Evolutionary conservation across 53 echinoderm and acorn worm species (phyloP), one percentile per base, ranked within the genome.

Genomic region (Henricia sp.): DNA sequence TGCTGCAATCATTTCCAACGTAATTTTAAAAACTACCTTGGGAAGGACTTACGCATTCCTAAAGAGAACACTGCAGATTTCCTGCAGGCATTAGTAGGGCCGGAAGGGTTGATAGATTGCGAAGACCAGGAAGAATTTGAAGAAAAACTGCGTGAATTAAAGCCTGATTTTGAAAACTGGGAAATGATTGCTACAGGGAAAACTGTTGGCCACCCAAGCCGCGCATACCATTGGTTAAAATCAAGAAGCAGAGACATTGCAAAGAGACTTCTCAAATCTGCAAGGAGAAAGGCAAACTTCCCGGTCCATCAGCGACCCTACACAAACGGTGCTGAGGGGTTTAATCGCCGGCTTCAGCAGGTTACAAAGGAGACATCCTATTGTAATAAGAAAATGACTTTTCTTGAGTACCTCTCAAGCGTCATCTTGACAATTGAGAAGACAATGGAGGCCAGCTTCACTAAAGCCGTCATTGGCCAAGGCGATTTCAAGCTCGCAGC

Each of bases 1-100:
- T 84, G 84, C 30, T 84, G 84, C 48, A 84, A 63, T 53, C 84
- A 84, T 43, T 53, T 84, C 25, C 69, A 84, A 38, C 84, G 70
- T n/a, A 84, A 83, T 50, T 83, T 83, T 68, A 44, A 70, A 52
- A 35, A 68, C 51, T 84, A 84, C 69, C 39, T 84, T 53, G 32
- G 50, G 54, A 69, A 69, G 11, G 84, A 84, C 32, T 29, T 84
- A 25, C 84, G 70, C 55, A 70, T 84, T 54, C 52, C 84, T 13
- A 84, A 84, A 51, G 36, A 37, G 41, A 52, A 84, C 37, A 84
- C 70, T 36, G 19, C 69, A 34, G 51, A 70, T 52, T 84, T 84
- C 70, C 32, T 54, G 0, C 84, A 68, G 38, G 69, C 84, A 28
- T 68, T 84, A 16, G 68, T 55, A 39, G 39, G 57, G 53, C 40